Percentiles rank a stretch among this genome's conserved stretches.
Conservation (phyloP, 1,140 invertebrate species). For the Chelonus insularis region DNA sequence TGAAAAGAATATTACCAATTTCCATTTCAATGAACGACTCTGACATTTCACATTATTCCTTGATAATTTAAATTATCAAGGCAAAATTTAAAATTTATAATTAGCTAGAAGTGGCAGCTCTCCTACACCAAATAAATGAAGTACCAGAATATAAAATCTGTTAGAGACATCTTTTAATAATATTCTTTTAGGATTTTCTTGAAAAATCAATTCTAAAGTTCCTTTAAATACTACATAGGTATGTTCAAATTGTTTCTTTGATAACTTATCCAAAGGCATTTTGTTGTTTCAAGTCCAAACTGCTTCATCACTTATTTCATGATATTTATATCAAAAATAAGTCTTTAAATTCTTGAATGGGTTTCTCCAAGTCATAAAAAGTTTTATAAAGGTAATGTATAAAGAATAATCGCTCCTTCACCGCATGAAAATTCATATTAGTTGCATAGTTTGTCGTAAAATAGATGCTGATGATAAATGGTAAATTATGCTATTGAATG, state of each 20-base stretch:
- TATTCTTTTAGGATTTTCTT: slow-evolving; percentile 55
- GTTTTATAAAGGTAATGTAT: too few species aligned
- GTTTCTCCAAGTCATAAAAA: slow-evolving; percentile 70
- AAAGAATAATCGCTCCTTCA: too few species aligned
- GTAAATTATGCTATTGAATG: too few species aligned
- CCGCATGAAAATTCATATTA: too few species aligned
- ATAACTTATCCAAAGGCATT: slow-evolving; percentile 97
- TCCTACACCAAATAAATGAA: slow-evolving; percentile 89
- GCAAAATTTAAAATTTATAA: too few species aligned
- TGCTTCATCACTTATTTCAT: slow-evolving; percentile 94
- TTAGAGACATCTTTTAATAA: slow-evolving; percentile 84
- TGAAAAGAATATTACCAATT: slow-evolving; percentile 87
- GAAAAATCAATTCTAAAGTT: slow-evolving; percentile 69
- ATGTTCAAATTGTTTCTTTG: slow-evolving; percentile 84
- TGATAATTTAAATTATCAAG: too few species aligned
- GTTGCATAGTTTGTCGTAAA: too few species aligned
- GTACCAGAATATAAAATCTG: slow-evolving; percentile 91
- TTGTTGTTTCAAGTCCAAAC: slow-evolving; percentile 97
- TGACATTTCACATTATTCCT: slow-evolving; percentile 88
- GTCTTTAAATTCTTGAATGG: slow-evolving; percentile 78
- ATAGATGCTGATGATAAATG: too few species aligned
- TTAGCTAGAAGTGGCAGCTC: slow-evolving; percentile 81
- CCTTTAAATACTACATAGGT: slow-evolving; percentile 84
- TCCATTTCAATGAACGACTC: slow-evolving; percentile 93
- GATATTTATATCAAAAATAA: slow-evolving; percentile 88